Base-by-base conservation (phyloP, 2,113 vertebrate genomes). In the Colinus virginianus region DNA sequence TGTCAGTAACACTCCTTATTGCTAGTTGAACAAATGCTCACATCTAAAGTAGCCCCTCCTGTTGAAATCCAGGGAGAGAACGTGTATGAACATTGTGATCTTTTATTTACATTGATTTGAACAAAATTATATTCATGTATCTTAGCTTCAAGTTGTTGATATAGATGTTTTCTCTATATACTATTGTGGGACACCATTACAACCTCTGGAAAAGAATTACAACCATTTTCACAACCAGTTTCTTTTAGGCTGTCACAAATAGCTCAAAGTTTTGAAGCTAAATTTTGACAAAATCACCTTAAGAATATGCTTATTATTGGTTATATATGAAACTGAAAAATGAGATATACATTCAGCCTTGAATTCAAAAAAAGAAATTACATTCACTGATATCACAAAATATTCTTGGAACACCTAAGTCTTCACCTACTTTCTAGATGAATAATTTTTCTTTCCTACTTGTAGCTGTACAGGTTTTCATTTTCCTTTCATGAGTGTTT, bases 41-140 rank as follows among this genome's bases (percentile, higher is more conserved):
- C 7, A 36, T 77, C 58, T 79, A 42, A 2, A 28, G 18, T 61
- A 28, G 7, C 8, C 11, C 9, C 23, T 83, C 13, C 59, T 38
- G 9, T 6, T 63, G 51, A 4, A 28, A 11, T 71, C 70, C 2
- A 12, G 26, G 32, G 30, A 75, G 2, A 71, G 6, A 45, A 59
- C 0, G 0, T 12, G 1, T 32, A 34, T 18, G 15, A 40, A 68
- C 13, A 42, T 32, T 51, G 3, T 23, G 13, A 26, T 18, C 1
- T 53, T 58, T 48, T 34, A 18, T 79, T 51, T 30, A 67, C 3
- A 21, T 2, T 20, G 7, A 20, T 43, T 63, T 63, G 10, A 71
- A 89, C 4, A 58, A 71, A 71, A 34, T 6, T 9, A 5, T 46
- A 21, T 32, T 62, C 20, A 48, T 38, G 12, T 2, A 1, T 61